These are phyloP conservation scores for Psephotus haematonotus DNA, from an alignment of 2,113 vertebrate genomes.

Conservation along the genomic window DNA sequence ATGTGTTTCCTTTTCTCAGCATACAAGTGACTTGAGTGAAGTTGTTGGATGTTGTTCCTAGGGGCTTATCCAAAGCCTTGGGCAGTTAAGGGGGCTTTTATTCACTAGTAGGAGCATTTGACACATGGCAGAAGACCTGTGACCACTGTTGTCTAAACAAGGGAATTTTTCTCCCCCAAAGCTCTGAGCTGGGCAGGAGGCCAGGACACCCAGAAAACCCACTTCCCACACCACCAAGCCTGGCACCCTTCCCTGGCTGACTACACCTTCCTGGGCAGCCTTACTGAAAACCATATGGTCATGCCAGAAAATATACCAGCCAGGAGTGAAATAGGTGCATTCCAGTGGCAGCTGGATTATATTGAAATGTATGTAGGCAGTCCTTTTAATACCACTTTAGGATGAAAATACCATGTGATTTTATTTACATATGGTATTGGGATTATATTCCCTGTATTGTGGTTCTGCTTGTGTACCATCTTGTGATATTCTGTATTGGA, in stretches of 20 bases:
- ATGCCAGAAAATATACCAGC: neutral
- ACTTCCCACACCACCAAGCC: neutral
- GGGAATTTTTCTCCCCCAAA: neutral
- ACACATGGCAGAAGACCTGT: neutral
- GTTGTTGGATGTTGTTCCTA: no score
- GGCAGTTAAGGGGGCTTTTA: neutral
- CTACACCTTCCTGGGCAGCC: neutral
- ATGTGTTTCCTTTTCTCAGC: neutral
- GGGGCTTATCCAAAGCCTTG: neutral
- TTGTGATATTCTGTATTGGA: neutral
- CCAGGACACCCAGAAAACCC: neutral
- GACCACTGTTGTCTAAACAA: rapidly evolving
- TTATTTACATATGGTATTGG: neutral
- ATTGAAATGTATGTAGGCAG: neutral
- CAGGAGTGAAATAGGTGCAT: neutral
- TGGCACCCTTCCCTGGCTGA: no score
- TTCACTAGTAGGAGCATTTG: neutral
- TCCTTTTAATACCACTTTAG: neutral
- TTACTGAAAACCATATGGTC: neutral
- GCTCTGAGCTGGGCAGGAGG: neutral
- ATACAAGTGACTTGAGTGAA: neutral
- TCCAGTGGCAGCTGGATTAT: neutral
- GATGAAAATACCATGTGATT: neutral
- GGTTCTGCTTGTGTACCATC: neutral
- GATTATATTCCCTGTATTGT: neutral